Evolutionary conservation across 1,140 invertebrate species (phyloP), one percentile per base, ranked within the genome.

Genomic region (Papilio glaucus): DNA sequence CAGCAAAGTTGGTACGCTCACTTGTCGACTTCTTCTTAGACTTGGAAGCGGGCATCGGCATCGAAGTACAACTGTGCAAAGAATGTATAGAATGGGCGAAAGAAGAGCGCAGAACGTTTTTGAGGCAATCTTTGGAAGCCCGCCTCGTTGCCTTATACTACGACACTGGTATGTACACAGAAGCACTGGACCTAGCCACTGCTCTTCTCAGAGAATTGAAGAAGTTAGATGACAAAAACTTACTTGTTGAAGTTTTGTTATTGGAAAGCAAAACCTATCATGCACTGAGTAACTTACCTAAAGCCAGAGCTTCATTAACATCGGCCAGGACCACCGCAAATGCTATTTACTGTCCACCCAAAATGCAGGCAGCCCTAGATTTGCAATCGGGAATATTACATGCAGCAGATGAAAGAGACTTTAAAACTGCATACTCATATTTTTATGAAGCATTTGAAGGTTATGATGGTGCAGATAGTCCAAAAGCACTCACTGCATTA

Each of bases 371-470:
- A 13, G 96, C 98, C 15, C 94, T 99, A 13, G 99, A 99, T 94
- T 94, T 99, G 57, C 99, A 99, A 90, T 99, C 99, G 38, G 99
- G 98, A 71, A 99, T 99, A 78, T 93, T 99, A 18, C 99, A 99
- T 94, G 99, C 99, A 42, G 99, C 99, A 37, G 99, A 99, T 92
- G 99, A 99, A 91, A 96, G 97, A 85, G 99, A 99, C 88, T 99
- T 99, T 90, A 99, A 99, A 95, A 99, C 99, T 79, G 99, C 99
- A 41, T 99, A 99, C 92, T 99, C 99, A 42, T 99, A 99, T 89
- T 99, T 99, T 89, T 99, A 99, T 94, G 99, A 99, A 95, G 99
- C 99, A 41, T 99, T 99, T 94, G 99, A 99, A 95, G 98, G 98
- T 75, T 99, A 99, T 93, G 98, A 99, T 91, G 98, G 98, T 78